Base-by-base conservation (phyloP, 2,888 invertebrate genomes). In the Teleiodes luculella region DNA sequence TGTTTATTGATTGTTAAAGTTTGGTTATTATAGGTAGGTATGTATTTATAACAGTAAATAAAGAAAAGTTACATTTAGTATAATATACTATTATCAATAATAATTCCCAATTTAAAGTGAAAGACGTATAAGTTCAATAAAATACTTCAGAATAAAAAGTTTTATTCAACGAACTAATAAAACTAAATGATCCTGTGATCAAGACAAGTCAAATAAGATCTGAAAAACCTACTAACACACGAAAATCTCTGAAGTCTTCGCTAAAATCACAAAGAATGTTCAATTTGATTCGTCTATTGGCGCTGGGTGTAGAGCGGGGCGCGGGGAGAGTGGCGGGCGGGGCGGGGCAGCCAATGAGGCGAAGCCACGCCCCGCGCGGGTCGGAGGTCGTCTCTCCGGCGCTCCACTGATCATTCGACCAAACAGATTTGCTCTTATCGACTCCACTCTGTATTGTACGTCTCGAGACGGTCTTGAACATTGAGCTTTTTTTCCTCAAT, bases 291-390 rank as follows among this genome's bases (percentile, higher is more conserved):
- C 30, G 30, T 30, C 31, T 13, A 46, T 46, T 30, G 59, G 58
- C 55, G 58, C 65, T 62, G n/a, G n/a, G n/a, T 24, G 24, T 24
- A 24, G 24, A 70, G 60, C 65, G 55, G 66, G 66, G 67, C 69
- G 67, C 68, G 72, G 72, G 74, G 72, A 78, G 76, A 70, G 79
- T 68, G 73, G 68, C 68, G 72, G 66, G 78, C 62, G 63, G 66
- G 66, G 70, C 80, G 80, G 77, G 73, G 78, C 79, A 73, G 69
- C 86, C 87, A 83, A 82, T 86, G 80, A 80, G 70, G 79, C 77
- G 81, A 77, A 78, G 83, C 86, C 86, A 85, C 89, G 87, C 88
- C 89, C 74, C 80, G 76, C 76, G 78, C 76, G 88, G 86, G 86
- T 83, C 86, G 79, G 81, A 83, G 83, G 82, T 83, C 83, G 80